These are phyloP conservation scores for Pediacus dermestoides DNA, from an alignment of 2,888 invertebrate species.

Conservation along the genomic window DNA sequence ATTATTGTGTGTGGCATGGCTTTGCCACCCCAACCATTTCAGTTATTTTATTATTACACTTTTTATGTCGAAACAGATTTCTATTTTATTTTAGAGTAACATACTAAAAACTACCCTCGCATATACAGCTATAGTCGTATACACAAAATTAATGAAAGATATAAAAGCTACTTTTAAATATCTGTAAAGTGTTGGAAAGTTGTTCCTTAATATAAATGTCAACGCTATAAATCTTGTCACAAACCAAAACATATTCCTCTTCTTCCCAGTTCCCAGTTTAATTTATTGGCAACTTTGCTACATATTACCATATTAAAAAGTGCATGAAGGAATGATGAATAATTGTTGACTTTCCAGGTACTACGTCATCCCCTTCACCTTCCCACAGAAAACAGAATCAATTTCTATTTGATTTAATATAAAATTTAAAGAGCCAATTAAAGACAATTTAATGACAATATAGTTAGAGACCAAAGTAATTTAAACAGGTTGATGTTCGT, in stretches of 20 bases:
- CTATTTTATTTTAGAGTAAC: too few relatives aligned
- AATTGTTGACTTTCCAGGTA: neutral
- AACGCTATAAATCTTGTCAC: too few relatives aligned
- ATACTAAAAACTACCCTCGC: too few relatives aligned
- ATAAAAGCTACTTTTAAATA: too few relatives aligned
- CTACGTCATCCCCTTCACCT: neutral
- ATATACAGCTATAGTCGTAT: too few relatives aligned
- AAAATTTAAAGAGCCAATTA: slow-evolving; percentile 21
- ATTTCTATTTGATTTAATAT: neutral
- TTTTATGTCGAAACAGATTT: too few relatives aligned
- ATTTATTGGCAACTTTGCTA: neutral
- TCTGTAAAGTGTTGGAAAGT: too few relatives aligned
- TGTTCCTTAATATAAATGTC: too few relatives aligned
- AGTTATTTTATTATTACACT: too few relatives aligned
- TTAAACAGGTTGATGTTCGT: slow-evolving; percentile 30
- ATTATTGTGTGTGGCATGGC: slow-evolving; percentile 40
- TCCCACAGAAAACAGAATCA: neutral
- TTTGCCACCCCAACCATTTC: too few relatives aligned
- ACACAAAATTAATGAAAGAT: too few relatives aligned
- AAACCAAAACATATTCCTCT: slow-evolving; percentile 2
- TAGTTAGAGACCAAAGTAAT: slow-evolving; percentile 30
- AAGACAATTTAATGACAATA: slow-evolving; percentile 29
- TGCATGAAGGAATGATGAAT: neutral
- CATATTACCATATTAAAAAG: neutral
- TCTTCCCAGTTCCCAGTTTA: neutral